These are phyloP conservation scores for Zygogramma bicolorata DNA, from an alignment of 2,888 invertebrate species.

Conservation along the genomic window DNA sequence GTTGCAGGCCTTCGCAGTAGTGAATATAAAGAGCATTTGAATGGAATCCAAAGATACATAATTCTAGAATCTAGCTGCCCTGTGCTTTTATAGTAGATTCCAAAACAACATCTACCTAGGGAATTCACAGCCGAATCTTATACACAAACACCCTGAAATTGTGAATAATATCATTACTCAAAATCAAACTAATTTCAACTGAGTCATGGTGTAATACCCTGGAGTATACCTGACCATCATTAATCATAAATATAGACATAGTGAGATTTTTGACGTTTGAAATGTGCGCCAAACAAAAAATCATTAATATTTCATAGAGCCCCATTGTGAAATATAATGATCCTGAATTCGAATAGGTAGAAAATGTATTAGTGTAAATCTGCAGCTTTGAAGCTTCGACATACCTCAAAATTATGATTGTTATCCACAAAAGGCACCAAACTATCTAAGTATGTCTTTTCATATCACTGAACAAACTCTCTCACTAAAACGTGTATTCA, in stretches of 20 bases:
- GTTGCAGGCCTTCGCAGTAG: not conserved
- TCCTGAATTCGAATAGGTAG: constrained; percentile 51
- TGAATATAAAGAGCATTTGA: not conserved
- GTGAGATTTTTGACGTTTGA: constrained; percentile 65
- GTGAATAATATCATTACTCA: constrained; percentile 58
- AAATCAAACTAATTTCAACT: constrained; percentile 57
- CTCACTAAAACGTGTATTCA: constrained; percentile 49
- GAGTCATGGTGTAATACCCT: constrained; percentile 64
- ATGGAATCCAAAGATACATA: not conserved
- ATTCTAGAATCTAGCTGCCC: constrained; percentile 62
- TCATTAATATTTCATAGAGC: constrained; percentile 70
- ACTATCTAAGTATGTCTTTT: constrained; percentile 48
- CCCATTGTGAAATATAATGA: constrained; percentile 63
- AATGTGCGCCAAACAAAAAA: constrained; percentile 65
- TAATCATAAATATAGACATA: constrained; percentile 67
- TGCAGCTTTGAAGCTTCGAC: constrained; percentile 29
- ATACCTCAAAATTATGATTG: constrained; percentile 42
- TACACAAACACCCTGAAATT: constrained; percentile 47
- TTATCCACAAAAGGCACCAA: constrained; percentile 43
- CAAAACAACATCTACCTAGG: constrained; percentile 45
- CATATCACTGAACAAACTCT: constrained; percentile 54
- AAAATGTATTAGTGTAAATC: constrained; percentile 39
- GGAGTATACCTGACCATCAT: constrained; percentile 63
- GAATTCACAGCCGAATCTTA: constrained; percentile 42
- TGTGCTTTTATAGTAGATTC: constrained; percentile 62